Evolutionary conservation across 2,113 vertebrate genomes (phyloP).

Genomic region (Spilogale gracilis): DNA sequence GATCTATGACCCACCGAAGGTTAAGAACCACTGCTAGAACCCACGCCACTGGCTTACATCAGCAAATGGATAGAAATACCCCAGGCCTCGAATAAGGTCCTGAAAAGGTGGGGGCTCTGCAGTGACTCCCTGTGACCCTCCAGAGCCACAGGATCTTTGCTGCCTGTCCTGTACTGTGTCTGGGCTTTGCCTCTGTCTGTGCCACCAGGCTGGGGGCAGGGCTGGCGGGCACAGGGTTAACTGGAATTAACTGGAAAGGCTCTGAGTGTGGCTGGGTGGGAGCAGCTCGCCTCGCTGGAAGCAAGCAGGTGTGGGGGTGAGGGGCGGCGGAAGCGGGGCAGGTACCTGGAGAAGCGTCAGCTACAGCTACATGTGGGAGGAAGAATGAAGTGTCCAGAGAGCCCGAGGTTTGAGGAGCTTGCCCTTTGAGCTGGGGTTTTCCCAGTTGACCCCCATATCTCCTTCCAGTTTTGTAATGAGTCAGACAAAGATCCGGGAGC

Average conservation of each 20-base stretch:
- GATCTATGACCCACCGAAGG: neutral
- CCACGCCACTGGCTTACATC: neutral
- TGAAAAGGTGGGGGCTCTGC: neutral
- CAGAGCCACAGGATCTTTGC: neutral
- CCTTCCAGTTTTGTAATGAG: neutral
- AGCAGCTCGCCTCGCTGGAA: neutral
- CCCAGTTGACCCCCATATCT: neutral
- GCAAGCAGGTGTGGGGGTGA: too few species aligned
- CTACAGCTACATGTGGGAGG: neutral
- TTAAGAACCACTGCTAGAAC: neutral
- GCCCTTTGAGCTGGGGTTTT: neutral
- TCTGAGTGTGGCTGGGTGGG: neutral
- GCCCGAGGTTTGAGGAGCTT: neutral
- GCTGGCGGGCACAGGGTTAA: rapidly evolving
- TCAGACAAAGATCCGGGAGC: neutral
- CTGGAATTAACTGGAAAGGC: neutral
- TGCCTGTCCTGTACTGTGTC: neutral
- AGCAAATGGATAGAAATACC: neutral
- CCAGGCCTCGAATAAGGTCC: neutral
- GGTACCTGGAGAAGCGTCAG: neutral
- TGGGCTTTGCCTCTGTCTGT: neutral
- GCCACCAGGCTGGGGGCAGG: neutral
- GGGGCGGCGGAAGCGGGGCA: neutral
- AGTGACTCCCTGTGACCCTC: neutral
- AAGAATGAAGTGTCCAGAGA: neutral